Conservation (phyloP, 2,113 vertebrate genomes). For the Oryzias curvinotus region DNA sequence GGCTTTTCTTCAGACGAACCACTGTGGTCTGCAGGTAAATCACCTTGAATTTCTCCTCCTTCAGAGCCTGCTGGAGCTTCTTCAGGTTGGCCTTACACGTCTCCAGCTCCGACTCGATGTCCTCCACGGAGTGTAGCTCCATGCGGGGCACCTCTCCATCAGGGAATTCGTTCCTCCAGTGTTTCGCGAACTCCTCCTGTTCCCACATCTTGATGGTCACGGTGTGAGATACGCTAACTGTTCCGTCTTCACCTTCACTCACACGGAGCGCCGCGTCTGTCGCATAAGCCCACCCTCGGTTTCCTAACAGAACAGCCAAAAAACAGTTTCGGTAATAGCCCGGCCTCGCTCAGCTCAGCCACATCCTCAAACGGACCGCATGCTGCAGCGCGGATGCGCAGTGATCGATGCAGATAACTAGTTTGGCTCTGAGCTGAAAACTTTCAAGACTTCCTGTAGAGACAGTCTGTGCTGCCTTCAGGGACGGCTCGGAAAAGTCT, state of each 20-base stretch:
- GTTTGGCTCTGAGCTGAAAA: constrained; percentile 49
- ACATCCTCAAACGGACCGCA: constrained; percentile 13
- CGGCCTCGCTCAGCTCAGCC: constrained; percentile 29
- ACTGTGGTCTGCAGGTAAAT: constrained; percentile 87
- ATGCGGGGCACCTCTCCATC: constrained; percentile 81
- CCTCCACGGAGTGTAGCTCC: constrained; percentile 79
- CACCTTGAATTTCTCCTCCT: constrained; percentile 90
- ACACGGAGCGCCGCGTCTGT: not conserved
- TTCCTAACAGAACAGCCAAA: not conserved
- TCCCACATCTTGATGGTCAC: constrained; percentile 80
- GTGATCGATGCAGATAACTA: constrained; percentile 24
- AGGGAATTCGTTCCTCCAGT: constrained; percentile 89
- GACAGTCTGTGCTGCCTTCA: constrained; percentile 48
- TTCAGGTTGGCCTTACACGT: constrained; percentile 80
- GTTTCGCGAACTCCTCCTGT: constrained; percentile 85
- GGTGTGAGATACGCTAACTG: constrained; percentile 2
- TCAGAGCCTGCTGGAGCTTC: constrained; percentile 83
- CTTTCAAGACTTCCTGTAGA: constrained; percentile 69
- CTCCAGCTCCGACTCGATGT: constrained; percentile 85
- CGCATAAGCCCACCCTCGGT: constrained; percentile 4
- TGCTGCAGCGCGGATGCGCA: not conserved
- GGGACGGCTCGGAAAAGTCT: constrained; percentile 7
- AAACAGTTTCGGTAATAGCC: not conserved
- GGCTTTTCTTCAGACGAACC: constrained; percentile 60
- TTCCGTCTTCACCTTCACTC: constrained; percentile 6